phyloP scores from a whole-genome alignment of 2,797 vertebrate genomes.

The Aphelocoma californica region DNA sequence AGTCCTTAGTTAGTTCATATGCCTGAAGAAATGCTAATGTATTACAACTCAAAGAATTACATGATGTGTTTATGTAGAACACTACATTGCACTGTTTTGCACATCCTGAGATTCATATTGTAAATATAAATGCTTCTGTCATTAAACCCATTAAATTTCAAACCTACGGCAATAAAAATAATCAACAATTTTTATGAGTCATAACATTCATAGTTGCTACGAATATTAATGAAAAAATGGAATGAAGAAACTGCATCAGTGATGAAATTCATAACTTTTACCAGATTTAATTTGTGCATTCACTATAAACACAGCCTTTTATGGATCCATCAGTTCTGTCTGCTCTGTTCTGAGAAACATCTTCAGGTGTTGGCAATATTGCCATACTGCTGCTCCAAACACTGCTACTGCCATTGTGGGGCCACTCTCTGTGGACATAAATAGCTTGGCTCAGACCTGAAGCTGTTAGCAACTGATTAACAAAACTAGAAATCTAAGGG shows the following conservation, averaged over 20 bases:
- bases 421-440: not conserved
- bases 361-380: not conserved
- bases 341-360: not conserved
- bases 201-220: not conserved
- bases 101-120: not conserved
- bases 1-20: not conserved
- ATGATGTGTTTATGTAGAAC: not conserved
- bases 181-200: not conserved
- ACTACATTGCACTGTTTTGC: not conserved
- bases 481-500: not conserved
- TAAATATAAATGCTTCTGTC: not conserved
- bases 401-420: not conserved
- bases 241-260: not conserved
- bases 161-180: not conserved
- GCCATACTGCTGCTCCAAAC: not conserved
- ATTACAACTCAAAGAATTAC: not conserved
- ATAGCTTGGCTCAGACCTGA: not conserved
- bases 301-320: not conserved
- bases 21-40: not conserved
- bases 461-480: not conserved
- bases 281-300: not conserved
- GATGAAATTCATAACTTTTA: not conserved
- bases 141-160: not conserved
- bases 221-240: constrained; percentile 7
- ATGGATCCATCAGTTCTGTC: not conserved